Percentiles rank a stretch among this genome's conserved stretches.
Conservation (phyloP, 2,888 invertebrate species). For the Uloborus plumipes region DNA sequence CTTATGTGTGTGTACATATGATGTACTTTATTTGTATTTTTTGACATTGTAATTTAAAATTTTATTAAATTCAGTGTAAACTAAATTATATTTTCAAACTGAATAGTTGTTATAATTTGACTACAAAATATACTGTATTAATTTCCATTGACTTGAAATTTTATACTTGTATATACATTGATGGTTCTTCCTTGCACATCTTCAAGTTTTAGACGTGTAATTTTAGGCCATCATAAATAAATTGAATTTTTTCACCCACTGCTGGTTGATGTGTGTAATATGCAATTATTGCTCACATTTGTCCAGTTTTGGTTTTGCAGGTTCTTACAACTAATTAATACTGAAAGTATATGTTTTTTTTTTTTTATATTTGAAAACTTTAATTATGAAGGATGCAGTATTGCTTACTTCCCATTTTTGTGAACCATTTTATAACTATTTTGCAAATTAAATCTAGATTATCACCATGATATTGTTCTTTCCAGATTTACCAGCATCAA, state of each 20-base stretch:
- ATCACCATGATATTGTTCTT: background rate
- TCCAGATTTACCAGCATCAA: constrained; percentile 48
- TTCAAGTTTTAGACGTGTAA: background rate
- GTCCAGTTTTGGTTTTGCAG: background rate
- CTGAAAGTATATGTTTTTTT: too few species aligned
- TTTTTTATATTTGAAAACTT: too few species aligned
- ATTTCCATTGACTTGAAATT: too few species aligned
- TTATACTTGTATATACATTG: background rate
- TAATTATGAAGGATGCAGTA: too few species aligned
- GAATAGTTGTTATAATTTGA: too few species aligned
- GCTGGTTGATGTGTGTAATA: background rate
- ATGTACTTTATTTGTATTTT: too few species aligned
- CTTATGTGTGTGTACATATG: too few species aligned
- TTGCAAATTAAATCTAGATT: too few species aligned
- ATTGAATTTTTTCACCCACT: background rate
- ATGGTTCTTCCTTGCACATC: constrained; percentile 1
- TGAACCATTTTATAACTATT: too few species aligned
- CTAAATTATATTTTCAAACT: too few species aligned
- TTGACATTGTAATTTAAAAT: background rate
- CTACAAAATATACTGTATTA: too few species aligned
- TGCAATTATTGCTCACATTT: background rate
- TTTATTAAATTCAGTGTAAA: background rate
- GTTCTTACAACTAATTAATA: background rate
- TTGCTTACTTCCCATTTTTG: too few species aligned
- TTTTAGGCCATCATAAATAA: constrained; percentile 9